Conservation (phyloP, 2,113 vertebrate genomes). For the Pollimyrus isidori region DNA sequence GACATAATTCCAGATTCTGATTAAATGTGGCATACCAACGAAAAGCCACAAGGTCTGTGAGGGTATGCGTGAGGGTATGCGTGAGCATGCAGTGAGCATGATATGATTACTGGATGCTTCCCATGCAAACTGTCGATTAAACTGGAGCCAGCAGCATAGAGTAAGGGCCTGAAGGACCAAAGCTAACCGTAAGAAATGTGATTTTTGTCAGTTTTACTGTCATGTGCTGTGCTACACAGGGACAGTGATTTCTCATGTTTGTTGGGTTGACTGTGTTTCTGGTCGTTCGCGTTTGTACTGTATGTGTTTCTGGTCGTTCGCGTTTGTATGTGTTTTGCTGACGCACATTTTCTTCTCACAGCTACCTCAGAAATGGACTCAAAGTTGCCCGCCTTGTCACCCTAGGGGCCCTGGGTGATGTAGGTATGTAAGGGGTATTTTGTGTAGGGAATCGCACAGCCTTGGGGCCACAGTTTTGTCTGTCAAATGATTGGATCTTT, state of each 20-base stretch:
- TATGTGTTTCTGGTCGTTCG: background rate
- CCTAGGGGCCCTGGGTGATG: conserved; percentile 69
- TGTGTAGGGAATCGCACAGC: conserved; percentile 7
- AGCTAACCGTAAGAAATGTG: background rate
- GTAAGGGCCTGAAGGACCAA: background rate
- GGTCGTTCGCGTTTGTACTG: background rate
- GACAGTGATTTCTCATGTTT: background rate
- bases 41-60: background rate
- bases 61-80: no score
- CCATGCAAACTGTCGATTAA: background rate
- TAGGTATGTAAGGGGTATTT: conserved; percentile 60
- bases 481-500: background rate
- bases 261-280: background rate
- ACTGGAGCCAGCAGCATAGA: background rate
- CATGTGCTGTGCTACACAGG: background rate
- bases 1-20: background rate
- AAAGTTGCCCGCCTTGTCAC: conserved; percentile 83
- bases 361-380: conserved; percentile 89
- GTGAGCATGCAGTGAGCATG: background rate
- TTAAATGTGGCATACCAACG: background rate
- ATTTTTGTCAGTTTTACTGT: background rate
- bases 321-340: background rate
- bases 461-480: background rate
- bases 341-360: conserved; percentile 40
- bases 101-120: background rate